Evolutionary conservation across 2,113 vertebrate genomes (phyloP).

Genomic region (Dicrurus megarhynchus): DNA sequence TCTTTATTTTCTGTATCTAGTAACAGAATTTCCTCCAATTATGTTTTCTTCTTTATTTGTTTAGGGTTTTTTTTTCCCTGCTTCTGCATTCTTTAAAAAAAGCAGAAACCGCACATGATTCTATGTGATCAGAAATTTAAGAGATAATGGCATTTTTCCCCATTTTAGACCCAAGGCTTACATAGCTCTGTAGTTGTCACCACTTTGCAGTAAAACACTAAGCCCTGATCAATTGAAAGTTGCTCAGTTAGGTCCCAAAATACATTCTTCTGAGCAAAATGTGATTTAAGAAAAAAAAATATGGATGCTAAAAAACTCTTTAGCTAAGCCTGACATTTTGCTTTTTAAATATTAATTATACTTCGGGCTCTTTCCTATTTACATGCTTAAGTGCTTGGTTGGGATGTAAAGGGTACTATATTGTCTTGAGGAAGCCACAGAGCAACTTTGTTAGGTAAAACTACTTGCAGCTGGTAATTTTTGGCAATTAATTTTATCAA

Average conservation of each 20-base stretch:
- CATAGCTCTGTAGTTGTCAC: neutral
- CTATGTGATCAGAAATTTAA: neutral
- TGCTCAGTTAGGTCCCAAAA: constrained; percentile 33
- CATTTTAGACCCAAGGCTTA: neutral
- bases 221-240: constrained; percentile 37
- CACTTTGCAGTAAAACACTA: constrained; percentile 49
- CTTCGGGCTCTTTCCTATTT: constrained; percentile 68
- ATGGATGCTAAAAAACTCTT: constrained; percentile 56
- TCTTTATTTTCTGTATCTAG: neutral
- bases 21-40: neutral
- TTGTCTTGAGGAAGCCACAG: constrained; percentile 69
- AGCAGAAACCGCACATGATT: neutral
- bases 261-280: constrained; percentile 48
- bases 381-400: constrained; percentile 71
- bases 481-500: constrained; percentile 80
- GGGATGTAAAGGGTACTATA: constrained; percentile 68
- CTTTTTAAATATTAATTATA: constrained; percentile 75
- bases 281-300: neutral
- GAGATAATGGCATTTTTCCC: neutral
- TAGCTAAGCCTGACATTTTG: constrained; percentile 65
- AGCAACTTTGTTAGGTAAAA: constrained; percentile 76
- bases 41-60: neutral
- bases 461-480: constrained; percentile 74
- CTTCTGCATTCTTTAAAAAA: neutral
- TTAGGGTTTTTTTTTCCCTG: accelerated